Conservation (phyloP, 2,113 vertebrate genomes). For the Vulpes lagopus region DNA sequence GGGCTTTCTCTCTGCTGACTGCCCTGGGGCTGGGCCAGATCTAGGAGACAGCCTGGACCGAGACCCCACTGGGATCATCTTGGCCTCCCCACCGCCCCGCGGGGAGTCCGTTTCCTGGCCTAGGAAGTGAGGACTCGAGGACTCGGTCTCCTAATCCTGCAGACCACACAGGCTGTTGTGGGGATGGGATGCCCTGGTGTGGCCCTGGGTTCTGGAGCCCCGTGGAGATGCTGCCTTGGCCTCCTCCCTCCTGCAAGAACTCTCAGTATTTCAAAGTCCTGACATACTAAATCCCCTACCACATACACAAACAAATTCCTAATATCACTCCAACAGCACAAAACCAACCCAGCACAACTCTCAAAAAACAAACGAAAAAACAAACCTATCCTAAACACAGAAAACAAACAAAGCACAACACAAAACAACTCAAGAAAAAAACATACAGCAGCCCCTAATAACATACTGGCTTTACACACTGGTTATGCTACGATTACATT, state of each 20-base stretch:
- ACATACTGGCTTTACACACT: too few species aligned
- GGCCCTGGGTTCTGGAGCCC: accelerated
- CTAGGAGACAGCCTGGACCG: too few species aligned
- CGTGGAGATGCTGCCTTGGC: not conserved
- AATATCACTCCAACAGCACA: too few species aligned
- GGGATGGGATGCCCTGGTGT: not conserved
- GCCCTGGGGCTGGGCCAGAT: not conserved
- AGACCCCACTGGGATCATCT: not conserved
- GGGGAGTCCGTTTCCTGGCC: not conserved
- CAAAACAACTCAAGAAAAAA: too few species aligned
- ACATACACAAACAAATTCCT: too few species aligned
- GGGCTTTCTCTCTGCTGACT: not conserved
- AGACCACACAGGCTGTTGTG: accelerated
- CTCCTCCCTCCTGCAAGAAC: not conserved
- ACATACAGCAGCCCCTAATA: too few species aligned
- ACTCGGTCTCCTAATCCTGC: not conserved
- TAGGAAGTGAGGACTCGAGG: not conserved
- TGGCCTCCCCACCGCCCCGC: not conserved
- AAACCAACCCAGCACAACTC: too few species aligned
- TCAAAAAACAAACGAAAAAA: too few species aligned
- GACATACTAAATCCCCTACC: too few species aligned
- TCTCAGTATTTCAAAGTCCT: slow-evolving; percentile 55
- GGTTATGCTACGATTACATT: too few species aligned
- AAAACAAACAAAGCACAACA: too few species aligned
- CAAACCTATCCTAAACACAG: too few species aligned